These are phyloP conservation scores for Gracilinanus agilis DNA, from an alignment of 2,113 vertebrate species.

Conservation along the genomic window DNA sequence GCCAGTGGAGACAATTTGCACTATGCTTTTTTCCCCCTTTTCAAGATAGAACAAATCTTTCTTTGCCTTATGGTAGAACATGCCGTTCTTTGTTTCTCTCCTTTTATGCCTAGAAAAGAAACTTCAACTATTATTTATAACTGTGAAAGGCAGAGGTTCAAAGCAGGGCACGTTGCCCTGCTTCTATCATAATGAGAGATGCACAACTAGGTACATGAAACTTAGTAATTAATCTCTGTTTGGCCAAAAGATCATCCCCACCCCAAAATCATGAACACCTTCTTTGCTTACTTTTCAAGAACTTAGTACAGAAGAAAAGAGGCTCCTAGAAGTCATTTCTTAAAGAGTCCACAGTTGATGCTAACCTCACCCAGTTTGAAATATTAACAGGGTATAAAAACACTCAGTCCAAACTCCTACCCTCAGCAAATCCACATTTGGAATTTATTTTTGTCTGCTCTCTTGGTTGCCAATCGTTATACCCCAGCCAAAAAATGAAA, in stretches of 20 bases:
- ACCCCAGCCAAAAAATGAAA: conserved; percentile 21
- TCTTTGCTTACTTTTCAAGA: conserved; percentile 42
- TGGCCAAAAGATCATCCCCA: conserved; percentile 19
- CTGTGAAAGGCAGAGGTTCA: not conserved
- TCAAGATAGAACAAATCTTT: not conserved
- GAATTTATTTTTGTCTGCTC: conserved; percentile 42
- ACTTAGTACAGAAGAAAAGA: conserved; percentile 14
- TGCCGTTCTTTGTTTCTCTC: not conserved
- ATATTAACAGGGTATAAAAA: conserved; percentile 38
- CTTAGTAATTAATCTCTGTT: conserved; percentile 26
- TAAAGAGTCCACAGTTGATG: not conserved
- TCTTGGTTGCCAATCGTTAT: not conserved
- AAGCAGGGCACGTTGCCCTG: not conserved
- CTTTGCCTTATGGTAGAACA: not conserved
- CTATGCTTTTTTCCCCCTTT: not conserved
- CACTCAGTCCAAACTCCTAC: not conserved
- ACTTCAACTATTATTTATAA: not conserved
- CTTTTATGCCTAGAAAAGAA: not conserved
- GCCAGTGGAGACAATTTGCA: not conserved
- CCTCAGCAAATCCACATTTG: conserved; percentile 33
- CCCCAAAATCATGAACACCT: not conserved
- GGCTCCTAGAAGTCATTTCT: conserved; percentile 8
- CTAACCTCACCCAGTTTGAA: conserved; percentile 36
- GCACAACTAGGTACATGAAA: conserved; percentile 15
- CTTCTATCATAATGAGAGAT: not conserved